phyloP scores from a whole-genome alignment of 1,140 invertebrate species.

The Bombus turneri region DNA sequence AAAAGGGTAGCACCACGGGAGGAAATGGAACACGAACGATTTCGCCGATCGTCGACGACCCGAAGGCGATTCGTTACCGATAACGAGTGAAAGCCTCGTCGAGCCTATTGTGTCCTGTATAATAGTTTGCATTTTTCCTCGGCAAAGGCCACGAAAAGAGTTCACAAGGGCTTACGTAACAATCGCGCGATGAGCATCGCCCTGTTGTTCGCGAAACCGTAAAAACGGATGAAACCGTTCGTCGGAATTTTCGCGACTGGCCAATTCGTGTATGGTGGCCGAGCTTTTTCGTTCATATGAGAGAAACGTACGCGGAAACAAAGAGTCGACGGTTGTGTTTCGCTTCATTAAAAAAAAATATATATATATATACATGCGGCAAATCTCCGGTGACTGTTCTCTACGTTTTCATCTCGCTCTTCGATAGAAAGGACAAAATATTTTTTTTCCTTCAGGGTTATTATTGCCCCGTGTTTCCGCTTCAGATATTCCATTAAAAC shows the following conservation, averaged over 20 bases:
- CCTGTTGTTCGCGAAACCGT: constrained; percentile 22
- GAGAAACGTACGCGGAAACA: background rate
- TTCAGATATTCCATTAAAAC: background rate
- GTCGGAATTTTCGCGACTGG: constrained; percentile 23
- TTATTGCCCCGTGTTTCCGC: background rate
- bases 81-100: constrained; percentile 65
- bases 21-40: constrained; percentile 44
- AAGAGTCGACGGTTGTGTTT: background rate
- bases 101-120: constrained; percentile 57
- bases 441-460: background rate
- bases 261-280: constrained; percentile 2
- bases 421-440: background rate
- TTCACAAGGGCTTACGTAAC: constrained; percentile 17
- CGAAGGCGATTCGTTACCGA: constrained; percentile 64
- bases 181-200: constrained; percentile 35
- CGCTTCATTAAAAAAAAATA: background rate
- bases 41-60: constrained; percentile 54
- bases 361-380: background rate
- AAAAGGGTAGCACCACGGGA: constrained; percentile 36
- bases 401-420: background rate
- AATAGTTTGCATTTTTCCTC: constrained; percentile 57
- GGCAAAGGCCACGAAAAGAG: background rate
- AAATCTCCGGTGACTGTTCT: background rate
- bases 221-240: constrained; percentile 23
- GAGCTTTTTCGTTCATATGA: background rate